phyloP scores from a whole-genome alignment of 2,888 invertebrate species.

The Cylindroiulus punctatus region DNA sequence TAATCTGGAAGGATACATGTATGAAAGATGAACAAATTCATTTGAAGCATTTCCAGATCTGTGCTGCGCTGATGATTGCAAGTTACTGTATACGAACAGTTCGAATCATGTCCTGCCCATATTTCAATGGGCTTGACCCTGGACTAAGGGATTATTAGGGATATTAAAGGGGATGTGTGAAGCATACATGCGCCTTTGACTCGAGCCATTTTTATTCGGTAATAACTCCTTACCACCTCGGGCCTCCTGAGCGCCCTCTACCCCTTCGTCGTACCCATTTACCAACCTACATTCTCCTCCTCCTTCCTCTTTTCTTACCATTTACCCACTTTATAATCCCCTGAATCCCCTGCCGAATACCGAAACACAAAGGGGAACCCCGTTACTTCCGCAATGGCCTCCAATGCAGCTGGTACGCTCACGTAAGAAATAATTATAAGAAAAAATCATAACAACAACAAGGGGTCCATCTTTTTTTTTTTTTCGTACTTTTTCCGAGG shows the following conservation, averaged over 20 bases:
- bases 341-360: not conserved
- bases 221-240: conserved; percentile 29
- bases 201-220: conserved; percentile 9
- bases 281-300: conserved; percentile 23
- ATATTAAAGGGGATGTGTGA: not conserved
- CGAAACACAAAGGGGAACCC: conserved; percentile 2
- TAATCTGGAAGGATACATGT: too few species aligned
- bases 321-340: conserved; percentile 23
- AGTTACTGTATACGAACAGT: too few species aligned
- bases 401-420: not conserved
- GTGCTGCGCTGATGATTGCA: too few species aligned
- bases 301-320: conserved; percentile 12
- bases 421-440: conserved; percentile 16
- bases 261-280: not conserved
- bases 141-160: not conserved
- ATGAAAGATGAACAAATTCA: too few species aligned
- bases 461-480: conserved; percentile 21
- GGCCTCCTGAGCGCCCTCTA: not conserved
- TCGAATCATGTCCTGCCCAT: too few species aligned
- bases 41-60: too few species aligned
- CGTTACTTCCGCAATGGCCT: conserved; percentile 38
- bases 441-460: conserved; percentile 22
- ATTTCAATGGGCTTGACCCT: not conserved
- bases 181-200: conserved; percentile 20
- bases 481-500: not conserved